These are phyloP conservation scores for Whitmania pigra DNA, from an alignment of 1,140 invertebrate genomes.

Conservation along the genomic window DNA sequence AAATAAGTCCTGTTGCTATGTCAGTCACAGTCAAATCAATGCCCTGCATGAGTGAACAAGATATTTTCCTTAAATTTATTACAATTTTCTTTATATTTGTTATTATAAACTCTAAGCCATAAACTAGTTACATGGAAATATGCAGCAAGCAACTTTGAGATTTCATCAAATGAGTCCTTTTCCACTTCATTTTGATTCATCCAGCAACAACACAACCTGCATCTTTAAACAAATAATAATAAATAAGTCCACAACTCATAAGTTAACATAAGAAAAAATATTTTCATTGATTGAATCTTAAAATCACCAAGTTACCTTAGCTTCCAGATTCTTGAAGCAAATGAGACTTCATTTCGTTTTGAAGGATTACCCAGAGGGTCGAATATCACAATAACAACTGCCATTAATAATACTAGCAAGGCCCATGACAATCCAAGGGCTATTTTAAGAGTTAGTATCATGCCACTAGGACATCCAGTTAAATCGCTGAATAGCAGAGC, in stretches of 20 bases:
- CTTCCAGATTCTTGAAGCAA: slow-evolving; percentile 37
- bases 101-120: background rate
- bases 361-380: slow-evolving; percentile 12
- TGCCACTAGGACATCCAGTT: background rate
- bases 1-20: slow-evolving; percentile 67
- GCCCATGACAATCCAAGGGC: background rate
- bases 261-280: background rate
- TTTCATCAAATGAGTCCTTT: slow-evolving; percentile 67
- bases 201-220: slow-evolving; percentile 60
- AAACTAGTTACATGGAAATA: slow-evolving; percentile 33
- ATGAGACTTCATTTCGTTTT: slow-evolving; percentile 47
- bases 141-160: slow-evolving; percentile 48
- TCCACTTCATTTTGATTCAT: slow-evolving; percentile 59
- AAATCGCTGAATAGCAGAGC: background rate
- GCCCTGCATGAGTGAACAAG: slow-evolving; percentile 57
- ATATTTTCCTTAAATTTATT: background rate
- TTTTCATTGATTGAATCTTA: background rate
- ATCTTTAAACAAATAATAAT: slow-evolving; percentile 28
- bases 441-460: slow-evolving; percentile 1
- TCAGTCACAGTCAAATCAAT: slow-evolving; percentile 77
- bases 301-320: slow-evolving; percentile 40
- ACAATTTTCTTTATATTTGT: background rate
- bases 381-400: background rate
- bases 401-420: background rate
- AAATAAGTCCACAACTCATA: too few relatives aligned